Percentiles rank a stretch among this genome's conserved stretches.
phyloP scores from a whole-genome alignment of 2,797 vertebrate genomes.

The Monodelphis domestica region DNA sequence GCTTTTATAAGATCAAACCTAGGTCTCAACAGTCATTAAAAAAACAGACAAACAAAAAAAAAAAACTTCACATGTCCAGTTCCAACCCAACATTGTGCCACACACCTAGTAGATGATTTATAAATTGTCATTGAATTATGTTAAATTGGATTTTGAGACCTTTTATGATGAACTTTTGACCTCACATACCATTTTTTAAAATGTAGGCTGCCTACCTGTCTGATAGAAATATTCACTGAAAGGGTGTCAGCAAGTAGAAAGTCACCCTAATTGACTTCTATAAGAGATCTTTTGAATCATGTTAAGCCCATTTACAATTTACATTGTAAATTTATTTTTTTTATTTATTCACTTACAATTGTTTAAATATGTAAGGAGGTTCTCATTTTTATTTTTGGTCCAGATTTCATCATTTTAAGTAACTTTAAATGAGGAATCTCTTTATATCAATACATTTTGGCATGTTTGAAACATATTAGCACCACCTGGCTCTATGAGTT shows the following conservation, averaged over 20 bases:
- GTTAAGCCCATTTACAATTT: neutral
- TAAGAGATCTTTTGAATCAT: neutral
- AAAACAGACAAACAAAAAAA: too few species aligned
- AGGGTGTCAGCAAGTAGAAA: conserved; percentile 45
- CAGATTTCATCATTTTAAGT: neutral
- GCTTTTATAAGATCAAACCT: too few species aligned
- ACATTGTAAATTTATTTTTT: too few species aligned
- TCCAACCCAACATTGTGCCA: neutral
- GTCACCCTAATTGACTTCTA: conserved; percentile 48
- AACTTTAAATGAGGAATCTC: neutral
- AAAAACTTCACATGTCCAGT: neutral
- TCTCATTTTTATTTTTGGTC: neutral
- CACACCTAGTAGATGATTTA: neutral
- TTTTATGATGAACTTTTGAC: neutral
- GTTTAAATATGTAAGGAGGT: conserved; percentile 46
- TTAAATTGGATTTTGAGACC: neutral
- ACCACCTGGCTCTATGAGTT: neutral
- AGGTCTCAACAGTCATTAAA: too few species aligned
- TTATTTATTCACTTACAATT: conserved; percentile 49
- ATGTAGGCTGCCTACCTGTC: neutral
- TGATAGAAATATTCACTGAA: conserved; percentile 38
- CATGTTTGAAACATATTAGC: neutral
- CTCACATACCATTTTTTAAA: neutral
- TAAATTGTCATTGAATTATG: neutral
- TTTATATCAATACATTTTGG: neutral